Percentiles rank a stretch among this genome's conserved stretches.
Evolutionary conservation across 2,888 invertebrate species (phyloP).

Genomic region (Melinaea marsaeus): DNA sequence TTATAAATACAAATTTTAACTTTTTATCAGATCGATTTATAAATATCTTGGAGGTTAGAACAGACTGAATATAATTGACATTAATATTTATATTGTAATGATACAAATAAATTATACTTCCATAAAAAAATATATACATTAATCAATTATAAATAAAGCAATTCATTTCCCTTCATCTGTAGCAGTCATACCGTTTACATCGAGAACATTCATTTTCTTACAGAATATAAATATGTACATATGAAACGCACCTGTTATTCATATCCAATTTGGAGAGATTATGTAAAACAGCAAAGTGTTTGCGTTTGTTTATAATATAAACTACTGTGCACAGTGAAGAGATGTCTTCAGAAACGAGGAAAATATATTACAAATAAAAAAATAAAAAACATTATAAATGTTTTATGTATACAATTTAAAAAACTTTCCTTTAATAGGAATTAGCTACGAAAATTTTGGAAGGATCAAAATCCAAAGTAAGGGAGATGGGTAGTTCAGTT

Average conservation of each 20-base stretch:
- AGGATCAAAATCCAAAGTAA: too few relatives aligned
- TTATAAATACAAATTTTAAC: too few relatives aligned
- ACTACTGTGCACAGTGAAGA: neutral
- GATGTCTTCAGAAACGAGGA: neutral
- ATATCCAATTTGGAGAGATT: constrained; percentile 60
- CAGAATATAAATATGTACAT: constrained; percentile 12
- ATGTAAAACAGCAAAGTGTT: constrained; percentile 61
- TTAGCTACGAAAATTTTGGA: too few relatives aligned
- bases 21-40: too few relatives aligned
- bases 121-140: neutral
- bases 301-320: constrained; percentile 54
- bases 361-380: too few relatives aligned
- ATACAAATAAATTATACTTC: constrained; percentile 2
- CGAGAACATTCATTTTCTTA: constrained; percentile 2
- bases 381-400: too few relatives aligned
- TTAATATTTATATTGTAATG: too few relatives aligned
- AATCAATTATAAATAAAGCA: neutral
- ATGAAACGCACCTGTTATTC: constrained; percentile 30
- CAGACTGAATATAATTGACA: neutral
- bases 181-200: neutral
- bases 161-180: constrained; percentile 5
- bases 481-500: too few relatives aligned
- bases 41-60: too few relatives aligned
- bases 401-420: too few relatives aligned
- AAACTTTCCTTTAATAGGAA: too few relatives aligned